Evolutionary conservation across 2,113 vertebrate species (phyloP), one percentile per base, ranked within the genome.

Genomic region (Pithys albifrons): DNA sequence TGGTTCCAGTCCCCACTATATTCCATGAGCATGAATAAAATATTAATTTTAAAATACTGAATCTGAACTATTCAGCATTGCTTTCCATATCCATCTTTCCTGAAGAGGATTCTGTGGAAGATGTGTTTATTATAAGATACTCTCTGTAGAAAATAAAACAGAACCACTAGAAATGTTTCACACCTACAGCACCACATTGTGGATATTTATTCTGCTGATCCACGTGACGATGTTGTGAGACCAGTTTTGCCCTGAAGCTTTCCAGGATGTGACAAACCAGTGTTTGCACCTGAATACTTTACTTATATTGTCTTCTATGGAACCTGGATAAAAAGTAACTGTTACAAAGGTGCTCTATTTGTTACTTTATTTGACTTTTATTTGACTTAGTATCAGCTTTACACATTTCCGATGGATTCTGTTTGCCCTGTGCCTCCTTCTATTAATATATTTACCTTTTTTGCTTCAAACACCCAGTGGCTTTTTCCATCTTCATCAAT

Each of bases 401-500:
- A 24, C 16, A 88, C 43, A 61, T 61, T 88, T 57, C 71, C 52
- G 62, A 48, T 28, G 41, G 31, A 29, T 89, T 93, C 29, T 79
- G 48, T 89, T 94, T 90, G 73, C 45, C 46, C 24, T 66, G 37
- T 46, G 66, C 46, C 41, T 91, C 6, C 11, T 71, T 73, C 51
- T 52, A 55, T 71, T 69, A 75, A 39, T 24, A 27, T n/a, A 75
- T 58, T 90, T 76, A 94, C 98, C 98, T 98, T 99, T 97, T 98
- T 98, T 90, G 98, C 98, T 97, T 99, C 98, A 95, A 99, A 99
- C 62, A 99, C 96, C 99, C 98, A 98, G 85, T 99, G 98, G 90
- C 99, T 99, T 91, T 97, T 98, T 85, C 99, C 98, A 19, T 99
- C 99, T 69, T 99, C 98, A 41, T 99, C 98, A 39, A 99, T 99